A percentile compares a stretch with the other conserved stretches of the same genome.
These are phyloP conservation scores for Oscheius sp. DNA, from an alignment of 2,888 invertebrate species.

Conservation along the genomic window DNA sequence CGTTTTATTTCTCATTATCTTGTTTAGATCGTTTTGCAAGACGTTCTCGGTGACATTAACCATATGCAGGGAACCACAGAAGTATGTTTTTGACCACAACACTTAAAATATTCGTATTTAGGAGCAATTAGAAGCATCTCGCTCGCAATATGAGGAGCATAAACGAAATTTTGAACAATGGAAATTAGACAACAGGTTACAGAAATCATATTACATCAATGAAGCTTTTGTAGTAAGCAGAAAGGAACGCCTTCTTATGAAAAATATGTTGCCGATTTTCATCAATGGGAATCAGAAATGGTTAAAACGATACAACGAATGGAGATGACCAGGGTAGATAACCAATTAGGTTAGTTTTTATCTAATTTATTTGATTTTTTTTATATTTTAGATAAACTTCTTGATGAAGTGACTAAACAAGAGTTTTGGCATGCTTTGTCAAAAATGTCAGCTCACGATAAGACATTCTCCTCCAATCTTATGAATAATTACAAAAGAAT, in stretches of 20 bases:
- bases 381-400: conserved; percentile 14
- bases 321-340: neutral
- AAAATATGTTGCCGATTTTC: conserved; percentile 13
- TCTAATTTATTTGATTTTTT: neutral
- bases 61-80: too few species aligned
- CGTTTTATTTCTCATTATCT: neutral
- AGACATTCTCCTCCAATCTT: conserved; percentile 27
- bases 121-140: conserved; percentile 14
- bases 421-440: conserved; percentile 17
- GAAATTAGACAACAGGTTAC: conserved; percentile 27
- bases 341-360: conserved; percentile 7
- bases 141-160: conserved; percentile 11
- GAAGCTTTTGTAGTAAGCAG: neutral
- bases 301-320: conserved; percentile 5
- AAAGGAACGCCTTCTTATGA: conserved; percentile 21
- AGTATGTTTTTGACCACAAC: too few species aligned
- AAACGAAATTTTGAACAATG: conserved; percentile 28
- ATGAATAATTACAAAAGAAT: conserved; percentile 26
- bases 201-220: neutral
- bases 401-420: conserved; percentile 19
- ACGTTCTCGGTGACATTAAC: too few species aligned
- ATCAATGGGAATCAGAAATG: conserved; percentile 23
- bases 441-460: conserved; percentile 18
- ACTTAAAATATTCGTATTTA: neutral
- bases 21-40: neutral